Evolutionary conservation across 2,888 invertebrate species (phyloP).

Genomic region (Linyphia triangularis): DNA sequence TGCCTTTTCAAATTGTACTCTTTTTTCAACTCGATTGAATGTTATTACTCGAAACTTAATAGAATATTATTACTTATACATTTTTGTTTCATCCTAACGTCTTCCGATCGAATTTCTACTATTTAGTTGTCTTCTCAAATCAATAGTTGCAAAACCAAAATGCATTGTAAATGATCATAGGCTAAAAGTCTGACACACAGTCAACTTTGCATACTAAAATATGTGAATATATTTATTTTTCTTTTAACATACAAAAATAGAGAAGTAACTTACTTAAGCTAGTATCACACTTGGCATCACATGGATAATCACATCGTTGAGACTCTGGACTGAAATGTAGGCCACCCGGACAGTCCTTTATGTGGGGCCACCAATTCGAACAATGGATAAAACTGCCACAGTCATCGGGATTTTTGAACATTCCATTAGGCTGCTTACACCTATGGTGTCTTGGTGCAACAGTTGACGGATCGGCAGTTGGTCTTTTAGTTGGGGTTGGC

Average conservation of each 20-base stretch:
- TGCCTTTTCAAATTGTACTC: too few species aligned
- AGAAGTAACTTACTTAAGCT: conserved; percentile 44
- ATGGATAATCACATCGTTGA: conserved; percentile 64
- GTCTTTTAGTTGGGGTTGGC: background rate
- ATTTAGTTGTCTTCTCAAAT: too few species aligned
- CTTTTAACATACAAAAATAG: too few species aligned
- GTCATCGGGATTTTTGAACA: conserved; percentile 64
- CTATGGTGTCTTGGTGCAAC: background rate
- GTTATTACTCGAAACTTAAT: background rate
- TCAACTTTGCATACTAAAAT: too few species aligned
- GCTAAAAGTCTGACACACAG: too few species aligned
- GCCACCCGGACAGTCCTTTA: conserved; percentile 42
- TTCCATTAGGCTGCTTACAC: conserved; percentile 60
- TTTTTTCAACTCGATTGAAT: too few species aligned
- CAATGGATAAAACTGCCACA: conserved; percentile 72
- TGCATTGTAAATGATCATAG: too few species aligned
- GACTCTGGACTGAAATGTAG: conserved; percentile 50
- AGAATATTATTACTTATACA: background rate
- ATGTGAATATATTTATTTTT: too few species aligned
- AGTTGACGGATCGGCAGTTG: background rate
- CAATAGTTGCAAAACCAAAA: too few species aligned
- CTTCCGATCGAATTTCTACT: too few species aligned
- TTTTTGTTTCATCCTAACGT: background rate
- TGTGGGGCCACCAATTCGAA: conserved; percentile 51
- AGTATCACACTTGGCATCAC: conserved; percentile 57